Base-by-base conservation (phyloP, 2,888 invertebrate species). In the Nephrotoma guestfalica region DNA sequence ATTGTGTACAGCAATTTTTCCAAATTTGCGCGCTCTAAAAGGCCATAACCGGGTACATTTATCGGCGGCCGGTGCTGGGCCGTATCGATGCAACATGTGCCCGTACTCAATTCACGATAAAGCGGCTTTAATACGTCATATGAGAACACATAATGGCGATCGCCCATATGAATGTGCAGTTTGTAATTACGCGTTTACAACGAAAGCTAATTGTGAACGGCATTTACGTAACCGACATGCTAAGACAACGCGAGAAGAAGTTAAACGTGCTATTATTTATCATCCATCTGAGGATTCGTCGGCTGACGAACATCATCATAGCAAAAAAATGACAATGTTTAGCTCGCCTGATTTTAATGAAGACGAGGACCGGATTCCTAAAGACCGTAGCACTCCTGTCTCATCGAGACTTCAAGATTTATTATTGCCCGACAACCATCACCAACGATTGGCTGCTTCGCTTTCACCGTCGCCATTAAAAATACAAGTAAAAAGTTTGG, bases 121-220 rank as follows among this genome's bases (percentile, higher is more conserved):
- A 91, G 96, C 97, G 30, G 97, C 98, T 2, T 92, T 99, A 86
- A 95, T 97, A 7, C 94, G 98, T 30, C 98, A 98, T 90, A 95
- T 98, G 94, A 93, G 98, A 83, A 97, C 97, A 0, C 98, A 98
- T 92, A 98, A 98, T 90, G 98, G 98, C 0, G 98, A 98, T 89
- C 93, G 98, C 11, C 98, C 98, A 0, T 98, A 97, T 90, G 97
- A 98, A 91, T 99, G 98, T 90, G 95, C 96, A 0, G 94, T 98
- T n/a, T 99, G 99, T 91, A 97, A 97, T 89, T 98, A 97, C 90
- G 98, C 98, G 2, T 99, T 99, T 91, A 98, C 98, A 41, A 98
- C 98, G 0, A 98, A 98, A 92, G 98, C 98, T 0, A 98, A 99
- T 90, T 99, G 99, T 91, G 98, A 99, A 92, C 93, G 98, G 6